Evolutionary conservation across 2,888 invertebrate genomes (phyloP), one percentile per base, ranked within the genome.

Genomic region (Sclerodermus sp.): DNA sequence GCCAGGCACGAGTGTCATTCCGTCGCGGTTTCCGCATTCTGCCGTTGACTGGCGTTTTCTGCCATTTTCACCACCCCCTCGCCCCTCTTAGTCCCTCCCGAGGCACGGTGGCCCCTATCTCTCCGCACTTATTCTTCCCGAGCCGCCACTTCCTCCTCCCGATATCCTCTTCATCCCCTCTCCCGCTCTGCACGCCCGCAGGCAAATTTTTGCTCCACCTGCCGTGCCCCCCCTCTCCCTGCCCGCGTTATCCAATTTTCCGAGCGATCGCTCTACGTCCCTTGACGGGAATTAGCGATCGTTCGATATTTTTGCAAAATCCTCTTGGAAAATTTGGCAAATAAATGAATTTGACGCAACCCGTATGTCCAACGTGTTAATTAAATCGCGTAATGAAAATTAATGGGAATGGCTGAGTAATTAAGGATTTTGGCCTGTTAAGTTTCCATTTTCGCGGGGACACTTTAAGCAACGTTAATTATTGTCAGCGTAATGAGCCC

Each of bases 1-100:
- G 73, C 71, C 70, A 60, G 64, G 4, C 70, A 72, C 70, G 74
- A 76, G 75, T 76, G 75, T 74, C 74, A 74, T 75, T 73, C 72
- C 70, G 68, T 61, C 62, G 64, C 68, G 68, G 71, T 73, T 75
- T 76, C 73, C 70, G 68, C 73, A 72, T 71, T 73, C 60, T 59
- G 62, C 64, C 58, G 69, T 69, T 70, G 64, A 70, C 72, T 73
- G 70, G 63, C 70, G 70, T 71, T 73, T 74, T 73, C 71, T 69
- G 65, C 68, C 67, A 57, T 57, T 44, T n/a, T n/a, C n/a, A 50
- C 37, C 49, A 42, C 48, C 45, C 46, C 47, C 48, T 46, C 45
- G 49, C 43, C 44, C 23, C 53, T 46, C 43, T 31, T 48, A 47
- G 40, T 10, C 16, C 14, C 41, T 31, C 43, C 49, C 17, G 31